Percentiles rank a stretch among this genome's conserved stretches.
phyloP scores from a whole-genome alignment of 1,140 invertebrate genomes.

The Saccostrea echinata region DNA sequence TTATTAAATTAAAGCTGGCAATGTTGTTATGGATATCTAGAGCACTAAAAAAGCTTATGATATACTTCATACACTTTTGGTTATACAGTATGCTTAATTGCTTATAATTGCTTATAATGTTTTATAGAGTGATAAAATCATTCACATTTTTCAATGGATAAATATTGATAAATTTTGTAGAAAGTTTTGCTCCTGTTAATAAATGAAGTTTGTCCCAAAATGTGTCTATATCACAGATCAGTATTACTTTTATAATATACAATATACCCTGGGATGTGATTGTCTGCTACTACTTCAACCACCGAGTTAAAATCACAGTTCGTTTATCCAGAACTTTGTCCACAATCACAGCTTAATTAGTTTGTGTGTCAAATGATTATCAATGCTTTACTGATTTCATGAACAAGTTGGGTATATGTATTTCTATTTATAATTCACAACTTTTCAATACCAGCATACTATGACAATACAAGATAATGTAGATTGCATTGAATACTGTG shows the following conservation, averaged over 20 bases:
- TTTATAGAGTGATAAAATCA: background rate
- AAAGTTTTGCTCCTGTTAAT: background rate
- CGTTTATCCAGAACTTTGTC: background rate
- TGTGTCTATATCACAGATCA: background rate
- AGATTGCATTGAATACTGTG: background rate
- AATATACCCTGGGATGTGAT: background rate
- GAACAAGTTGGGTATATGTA: background rate
- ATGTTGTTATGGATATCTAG: background rate
- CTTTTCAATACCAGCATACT: background rate
- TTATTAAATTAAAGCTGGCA: background rate
- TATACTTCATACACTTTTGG: too few relatives aligned
- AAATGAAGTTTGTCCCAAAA: background rate
- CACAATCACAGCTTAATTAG: background rate
- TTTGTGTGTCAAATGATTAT: conserved; percentile 27
- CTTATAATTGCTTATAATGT: background rate
- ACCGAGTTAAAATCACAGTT: background rate
- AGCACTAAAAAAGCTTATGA: background rate
- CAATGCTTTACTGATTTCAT: background rate
- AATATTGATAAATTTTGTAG: background rate
- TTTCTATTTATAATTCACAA: background rate
- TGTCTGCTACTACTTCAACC: background rate
- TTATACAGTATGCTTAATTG: too few relatives aligned
- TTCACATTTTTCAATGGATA: background rate
- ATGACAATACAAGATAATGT: background rate
- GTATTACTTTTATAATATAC: background rate